Conservation (phyloP, 2,113 vertebrate genomes). For the Calypte anna region DNA sequence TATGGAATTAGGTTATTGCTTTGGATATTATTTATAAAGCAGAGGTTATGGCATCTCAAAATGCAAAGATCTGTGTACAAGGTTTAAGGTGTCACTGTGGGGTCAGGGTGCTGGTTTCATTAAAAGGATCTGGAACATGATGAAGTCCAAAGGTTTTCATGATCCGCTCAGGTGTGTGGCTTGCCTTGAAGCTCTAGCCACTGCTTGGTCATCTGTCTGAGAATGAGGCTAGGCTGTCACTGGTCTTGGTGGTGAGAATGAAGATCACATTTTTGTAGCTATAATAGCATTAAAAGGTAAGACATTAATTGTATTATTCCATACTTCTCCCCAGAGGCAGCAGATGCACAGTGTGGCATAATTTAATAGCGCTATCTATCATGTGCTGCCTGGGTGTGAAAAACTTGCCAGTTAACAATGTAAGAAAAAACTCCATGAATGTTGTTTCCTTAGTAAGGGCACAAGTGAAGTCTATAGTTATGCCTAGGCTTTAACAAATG, state of each 20-base stretch:
- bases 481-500: background rate
- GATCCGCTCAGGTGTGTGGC: background rate
- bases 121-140: background rate
- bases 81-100: background rate
- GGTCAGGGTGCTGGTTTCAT: background rate
- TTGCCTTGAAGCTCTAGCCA: background rate
- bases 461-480: accelerated
- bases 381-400: background rate
- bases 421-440: background rate
- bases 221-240: background rate
- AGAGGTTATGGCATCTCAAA: background rate
- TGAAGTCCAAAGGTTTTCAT: background rate
- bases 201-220: background rate
- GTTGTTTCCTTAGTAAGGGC: background rate
- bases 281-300: constrained; percentile 1
- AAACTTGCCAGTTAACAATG: background rate
- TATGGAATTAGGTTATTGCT: background rate
- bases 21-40: background rate
- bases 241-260: background rate
- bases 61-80: background rate
- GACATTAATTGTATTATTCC: background rate
- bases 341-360: background rate
- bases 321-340: background rate
- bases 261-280: background rate
- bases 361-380: background rate